Evolutionary conservation across 2,113 vertebrate species (phyloP), one percentile per base, ranked within the genome.

Genomic region (Seriola quinqueradiata): DNA sequence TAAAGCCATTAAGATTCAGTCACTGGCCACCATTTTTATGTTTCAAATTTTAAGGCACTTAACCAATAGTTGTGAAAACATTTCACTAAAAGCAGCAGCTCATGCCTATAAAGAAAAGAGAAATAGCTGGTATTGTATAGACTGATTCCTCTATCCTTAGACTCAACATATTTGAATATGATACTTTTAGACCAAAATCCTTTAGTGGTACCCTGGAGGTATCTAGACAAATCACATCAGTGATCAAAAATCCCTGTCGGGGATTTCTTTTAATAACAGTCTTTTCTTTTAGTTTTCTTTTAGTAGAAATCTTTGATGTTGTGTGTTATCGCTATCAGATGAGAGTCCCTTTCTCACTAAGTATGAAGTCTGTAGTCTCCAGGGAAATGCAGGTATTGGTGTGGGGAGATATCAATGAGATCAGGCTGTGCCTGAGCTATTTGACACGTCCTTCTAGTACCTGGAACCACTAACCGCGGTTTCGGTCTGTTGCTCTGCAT

Each of bases 401-500:
- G 42, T 52, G 28, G 23, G 44, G 16, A 25, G 42, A 57, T 48
- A 6, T 17, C 36, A 21, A 19, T 5, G 9, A 57, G 79, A 79
- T 61, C 77, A 79, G 54, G 23, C 42, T 57, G 74, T 79, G 65
- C 70, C 44, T 40, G 46, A 46, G n/a, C 11, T 19, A 14, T 52
- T 38, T 0, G 34, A 52, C 74, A 69, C n/a, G 68, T 54, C 66
- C 38, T 32, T 65, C 75, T 69, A 34, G 87, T 85, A 84, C 87
- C 84, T 81, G 80, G 79, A 77, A 87, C 82, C 72, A 75, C 34
- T 40, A 34, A 54, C 21, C 38, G 48, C 70, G 36, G 61, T 52
- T 64, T 32, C 46, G 60, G 50, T 17, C 23, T 40, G 52, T 60
- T 77, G 28, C 32, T 16, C 48, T 1, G 13, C 34, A 75, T 77